Base-by-base conservation (phyloP, 2,888 invertebrate species). In the Dynastes grantii region DNA sequence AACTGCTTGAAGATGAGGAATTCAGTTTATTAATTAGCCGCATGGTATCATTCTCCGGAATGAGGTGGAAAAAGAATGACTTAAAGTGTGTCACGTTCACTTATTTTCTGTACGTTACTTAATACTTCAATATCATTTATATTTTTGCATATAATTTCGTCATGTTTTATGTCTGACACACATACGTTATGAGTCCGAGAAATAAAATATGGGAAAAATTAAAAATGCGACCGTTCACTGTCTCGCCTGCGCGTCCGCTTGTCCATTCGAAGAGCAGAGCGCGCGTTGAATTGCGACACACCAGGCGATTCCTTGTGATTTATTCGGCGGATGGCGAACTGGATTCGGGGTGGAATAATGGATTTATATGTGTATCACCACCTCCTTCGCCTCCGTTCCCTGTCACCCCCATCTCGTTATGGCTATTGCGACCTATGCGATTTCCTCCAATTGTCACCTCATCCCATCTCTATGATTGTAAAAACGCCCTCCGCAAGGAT, bases 311-410 rank as follows among this genome's bases (percentile, higher is more conserved):
- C 65, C n/a, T 29, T 55, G 65, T 65, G 65, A 76, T 76, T 76
- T 76, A 65, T 65, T 76, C 29, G 51, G 76, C 16, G 65, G 81
- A 80, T 81, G 81, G 81, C 84, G 82, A 81, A 85, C 82, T 82
- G 83, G 84, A 83, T 84, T 84, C 84, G 63, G 82, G 81, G 81
- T 83, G 84, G 84, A 84, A 84, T 85, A 85, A 85, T 85, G 84
- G 84, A 85, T 84, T 84, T 85, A 84, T 84, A 76, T 65, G 45
- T 40, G 37, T 65, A 65, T 32, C 32, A 22, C 51, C 76, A 76
- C 64, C 61, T 64, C 63, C 11, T 64, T n/a, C 8, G 64, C 37
- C 51, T 64, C 76, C 53, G 32, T 64, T 16, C 9, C 27, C 53
- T 53, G n/a, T n/a, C 2, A 61, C 58, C 55, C 32, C 63, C 29